Percentiles rank a stretch among this genome's conserved stretches.
Conservation (phyloP, 2,888 invertebrate genomes). For the Napeogenes sylphis region DNA sequence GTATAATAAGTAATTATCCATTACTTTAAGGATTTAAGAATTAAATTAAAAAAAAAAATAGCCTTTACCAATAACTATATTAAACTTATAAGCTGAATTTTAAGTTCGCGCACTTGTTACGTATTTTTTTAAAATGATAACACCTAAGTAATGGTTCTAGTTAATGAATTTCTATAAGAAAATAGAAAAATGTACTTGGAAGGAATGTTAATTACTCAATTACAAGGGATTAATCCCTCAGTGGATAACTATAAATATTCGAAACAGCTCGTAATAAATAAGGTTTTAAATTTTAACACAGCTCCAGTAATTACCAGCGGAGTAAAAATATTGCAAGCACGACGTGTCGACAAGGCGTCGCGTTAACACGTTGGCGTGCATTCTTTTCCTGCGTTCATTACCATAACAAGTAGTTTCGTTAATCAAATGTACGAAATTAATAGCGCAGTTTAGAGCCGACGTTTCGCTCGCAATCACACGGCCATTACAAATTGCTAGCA, state of each 20-base stretch:
- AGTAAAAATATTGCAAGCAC: conserved; percentile 68
- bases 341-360: conserved; percentile 71
- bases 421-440: conserved; percentile 78
- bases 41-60: no score
- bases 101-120: no score
- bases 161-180: neutral
- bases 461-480: conserved; percentile 73
- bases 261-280: conserved; percentile 42
- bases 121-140: no score
- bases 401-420: conserved; percentile 77
- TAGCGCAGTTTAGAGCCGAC: conserved; percentile 73
- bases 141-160: no score
- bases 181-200: neutral
- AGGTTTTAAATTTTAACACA: conserved; percentile 50
- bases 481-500: conserved; percentile 73
- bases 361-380: conserved; percentile 71
- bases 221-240: conserved; percentile 20
- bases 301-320: conserved; percentile 59
- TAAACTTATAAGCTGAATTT: no score
- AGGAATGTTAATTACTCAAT: conserved; percentile 20
- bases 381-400: conserved; percentile 74
- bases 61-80: no score
- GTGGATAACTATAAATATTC: conserved; percentile 33
- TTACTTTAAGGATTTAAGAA: no score
- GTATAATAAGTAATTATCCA: conserved; percentile 32